These are phyloP conservation scores for Philaenus spumarius DNA, from an alignment of 1,140 invertebrate genomes.

Conservation along the genomic window DNA sequence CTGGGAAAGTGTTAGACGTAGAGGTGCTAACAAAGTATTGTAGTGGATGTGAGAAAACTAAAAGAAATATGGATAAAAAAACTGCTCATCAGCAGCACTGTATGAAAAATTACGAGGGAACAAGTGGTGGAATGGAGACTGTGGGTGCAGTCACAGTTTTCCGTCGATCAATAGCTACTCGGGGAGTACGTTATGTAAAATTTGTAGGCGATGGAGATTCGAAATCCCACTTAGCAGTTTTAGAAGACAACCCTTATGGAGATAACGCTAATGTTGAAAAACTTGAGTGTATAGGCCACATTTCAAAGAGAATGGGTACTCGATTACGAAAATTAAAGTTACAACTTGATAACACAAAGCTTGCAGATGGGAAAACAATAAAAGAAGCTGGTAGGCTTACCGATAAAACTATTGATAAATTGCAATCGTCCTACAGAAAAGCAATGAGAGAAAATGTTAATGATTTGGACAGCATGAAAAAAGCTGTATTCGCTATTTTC, in stretches of 20 bases:
- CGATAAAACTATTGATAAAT: neutral
- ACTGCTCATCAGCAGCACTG: too few species aligned
- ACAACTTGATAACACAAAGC: neutral
- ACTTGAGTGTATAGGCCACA: slow-evolving; percentile 15
- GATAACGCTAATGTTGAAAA: slow-evolving; percentile 5
- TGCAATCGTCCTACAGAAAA: slow-evolving; percentile 11
- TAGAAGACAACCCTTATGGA: slow-evolving; percentile 10
- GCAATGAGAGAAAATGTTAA: slow-evolving; percentile 7
- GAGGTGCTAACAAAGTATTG: slow-evolving; percentile 15
- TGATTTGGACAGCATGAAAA: slow-evolving; percentile 10
- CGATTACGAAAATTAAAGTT: neutral
- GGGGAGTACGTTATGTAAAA: slow-evolving; percentile 17
- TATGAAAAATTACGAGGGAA: slow-evolving; percentile 18
- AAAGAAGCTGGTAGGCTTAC: neutral
- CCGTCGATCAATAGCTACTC: neutral
- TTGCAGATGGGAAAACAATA: neutral
- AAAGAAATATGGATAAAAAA: neutral
- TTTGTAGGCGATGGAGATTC: slow-evolving; percentile 25
- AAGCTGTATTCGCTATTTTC: slow-evolving; percentile 10
- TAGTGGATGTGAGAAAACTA: slow-evolving; percentile 6
- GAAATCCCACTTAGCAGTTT: slow-evolving; percentile 2
- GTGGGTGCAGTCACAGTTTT: slow-evolving; percentile 13
- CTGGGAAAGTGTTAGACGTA: slow-evolving; percentile 19
- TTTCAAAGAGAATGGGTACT: slow-evolving; percentile 8
- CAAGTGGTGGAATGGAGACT: slow-evolving; percentile 18